Base-by-base conservation (phyloP, 2,797 vertebrate species). In the Chaenodraco wilsoni region DNA sequence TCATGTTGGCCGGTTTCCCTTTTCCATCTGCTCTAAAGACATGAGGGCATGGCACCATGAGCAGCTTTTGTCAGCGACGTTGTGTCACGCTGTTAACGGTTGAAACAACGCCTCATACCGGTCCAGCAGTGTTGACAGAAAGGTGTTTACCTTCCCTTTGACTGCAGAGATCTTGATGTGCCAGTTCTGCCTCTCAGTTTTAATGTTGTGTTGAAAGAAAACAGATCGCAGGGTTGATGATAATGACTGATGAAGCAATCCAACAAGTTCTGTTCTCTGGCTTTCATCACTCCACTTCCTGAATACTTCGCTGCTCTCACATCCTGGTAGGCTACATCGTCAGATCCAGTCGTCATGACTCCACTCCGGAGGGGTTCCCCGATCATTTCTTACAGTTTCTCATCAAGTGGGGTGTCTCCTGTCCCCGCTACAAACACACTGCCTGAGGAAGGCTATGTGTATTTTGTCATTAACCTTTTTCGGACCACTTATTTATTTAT, bases 1-100 rank as follows among this genome's bases (percentile, higher is more conserved):
- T 9, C 33, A 14, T 2, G 40, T 19, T 80, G 77, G 77, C 77
- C 40, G 37, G 0, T 49, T 69, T 75, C 51, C 54, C 51, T 74
- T 43, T 69, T 65, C 37, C 62, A 21, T 27, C 60, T 12, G 45
- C 57, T 74, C 56, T 61, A 45, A 55, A 60, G 72, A 56, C 68
- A 65, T 11, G 2, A 60, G 69, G 67, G 51, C 64, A 75, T 2
- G 23, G 59, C 62, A 2, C 12, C 1, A 27, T 54, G 23, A 45
- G 50, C 14, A 13, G 66, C 72, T 46, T 80, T 79, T 62, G 64
- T 67, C 61, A 13, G 46, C 63, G 11, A 14, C 55, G 13, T 2
- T 14, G 46, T 65, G 46, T 23, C 8, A 4, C 16, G 14, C 63
- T 57, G 52, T 19, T n/a, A 61, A 54, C 52, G 9, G 60, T 77